phyloP scores from a whole-genome alignment of 2,888 invertebrate species.

The Megastigmus dorsalis region DNA sequence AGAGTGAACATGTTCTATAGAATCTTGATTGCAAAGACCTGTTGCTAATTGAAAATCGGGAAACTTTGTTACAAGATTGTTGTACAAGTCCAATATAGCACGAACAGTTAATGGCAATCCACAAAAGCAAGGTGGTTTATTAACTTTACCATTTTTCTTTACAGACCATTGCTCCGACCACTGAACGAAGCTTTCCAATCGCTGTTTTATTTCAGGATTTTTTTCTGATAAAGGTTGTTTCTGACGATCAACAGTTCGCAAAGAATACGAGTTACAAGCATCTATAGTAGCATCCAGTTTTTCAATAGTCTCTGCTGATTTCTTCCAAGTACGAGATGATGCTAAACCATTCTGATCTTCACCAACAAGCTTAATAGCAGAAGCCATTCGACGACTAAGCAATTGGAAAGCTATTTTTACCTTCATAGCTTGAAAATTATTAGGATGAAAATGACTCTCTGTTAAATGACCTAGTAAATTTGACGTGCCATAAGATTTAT shows the following conservation, averaged over 20 bases:
- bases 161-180: neutral
- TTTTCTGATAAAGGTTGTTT: too few species aligned
- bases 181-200: neutral
- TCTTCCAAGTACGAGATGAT: too few species aligned
- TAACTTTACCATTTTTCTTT: neutral
- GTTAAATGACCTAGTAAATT: too few species aligned
- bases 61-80: slow-evolving; percentile 15
- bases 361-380: neutral
- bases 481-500: too few species aligned
- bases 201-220: neutral
- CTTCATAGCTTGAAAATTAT: too few species aligned
- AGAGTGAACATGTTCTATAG: slow-evolving; percentile 54
- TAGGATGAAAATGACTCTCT: too few species aligned
- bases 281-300: slow-evolving; percentile 2
- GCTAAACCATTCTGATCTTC: neutral
- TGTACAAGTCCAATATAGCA: slow-evolving; percentile 40
- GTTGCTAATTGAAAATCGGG: slow-evolving; percentile 51
- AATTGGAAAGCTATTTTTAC: too few species aligned
- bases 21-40: too few species aligned
- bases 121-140: slow-evolving; percentile 45
- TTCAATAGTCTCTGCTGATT: neutral
- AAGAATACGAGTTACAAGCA: neutral
- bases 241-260: neutral
- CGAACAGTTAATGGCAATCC: slow-evolving; percentile 46
- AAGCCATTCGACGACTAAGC: neutral